Percentiles rank a stretch among this genome's conserved stretches.
phyloP scores from a whole-genome alignment of 2,113 vertebrate genomes.

The Trachemys scripta region DNA sequence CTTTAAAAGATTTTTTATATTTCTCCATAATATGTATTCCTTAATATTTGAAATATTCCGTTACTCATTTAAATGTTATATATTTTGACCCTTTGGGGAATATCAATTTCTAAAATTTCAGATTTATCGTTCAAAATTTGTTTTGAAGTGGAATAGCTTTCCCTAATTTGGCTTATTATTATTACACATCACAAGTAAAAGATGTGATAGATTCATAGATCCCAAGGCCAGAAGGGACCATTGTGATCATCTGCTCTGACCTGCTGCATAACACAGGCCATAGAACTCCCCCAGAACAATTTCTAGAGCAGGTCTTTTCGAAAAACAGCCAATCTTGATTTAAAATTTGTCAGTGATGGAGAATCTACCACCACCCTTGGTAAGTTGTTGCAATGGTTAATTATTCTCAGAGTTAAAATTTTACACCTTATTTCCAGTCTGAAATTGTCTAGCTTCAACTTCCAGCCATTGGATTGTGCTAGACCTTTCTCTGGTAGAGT shows the following conservation, averaged over 20 bases:
- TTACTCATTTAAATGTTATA: not conserved
- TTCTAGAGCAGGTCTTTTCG: not conserved
- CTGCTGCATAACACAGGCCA: not conserved
- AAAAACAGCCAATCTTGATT: not conserved
- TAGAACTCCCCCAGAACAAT: not conserved
- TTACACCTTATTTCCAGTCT: no score
- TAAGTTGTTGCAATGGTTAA: not conserved
- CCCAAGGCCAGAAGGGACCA: not conserved
- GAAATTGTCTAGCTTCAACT: no score
- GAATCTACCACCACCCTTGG: not conserved
- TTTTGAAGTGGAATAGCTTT: not conserved
- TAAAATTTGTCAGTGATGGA: not conserved
- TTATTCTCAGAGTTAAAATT: no score
- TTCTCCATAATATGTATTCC: no score
- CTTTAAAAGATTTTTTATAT: no score
- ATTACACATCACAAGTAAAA: not conserved
- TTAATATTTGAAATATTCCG: not conserved
- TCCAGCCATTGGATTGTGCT: no score
- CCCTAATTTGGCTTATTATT: not conserved
- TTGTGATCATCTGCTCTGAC: not conserved
- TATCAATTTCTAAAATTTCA: not conserved
- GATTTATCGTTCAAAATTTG: not conserved
- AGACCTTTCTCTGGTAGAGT: not conserved
- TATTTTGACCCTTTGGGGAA: not conserved
- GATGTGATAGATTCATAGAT: not conserved